phyloP scores from a whole-genome alignment of 2,113 vertebrate species.

The Ictalurus furcatus region DNA sequence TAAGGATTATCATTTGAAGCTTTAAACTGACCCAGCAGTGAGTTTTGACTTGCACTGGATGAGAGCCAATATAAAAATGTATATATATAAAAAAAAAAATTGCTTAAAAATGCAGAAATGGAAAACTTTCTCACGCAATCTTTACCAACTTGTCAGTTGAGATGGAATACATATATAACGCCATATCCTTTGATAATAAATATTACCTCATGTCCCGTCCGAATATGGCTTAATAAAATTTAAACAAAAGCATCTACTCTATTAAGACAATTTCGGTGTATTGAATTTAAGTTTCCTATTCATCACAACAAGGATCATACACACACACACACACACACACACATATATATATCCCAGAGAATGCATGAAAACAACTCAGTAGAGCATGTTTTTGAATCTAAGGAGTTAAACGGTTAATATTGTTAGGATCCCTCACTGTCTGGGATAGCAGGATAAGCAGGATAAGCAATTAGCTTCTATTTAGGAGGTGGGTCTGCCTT shows the following conservation, averaged over 20 bases:
- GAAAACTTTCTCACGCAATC: too few species aligned
- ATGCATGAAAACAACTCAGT: neutral
- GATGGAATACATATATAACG: too few species aligned
- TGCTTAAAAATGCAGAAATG: too few species aligned
- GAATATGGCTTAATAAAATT: neutral
- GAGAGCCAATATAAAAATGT: too few species aligned
- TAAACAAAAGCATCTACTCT: neutral
- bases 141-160: too few species aligned
- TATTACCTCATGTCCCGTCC: neutral
- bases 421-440: constrained; percentile 44
- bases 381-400: constrained; percentile 5
- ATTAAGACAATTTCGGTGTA: neutral
- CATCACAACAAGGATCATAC: too few species aligned
- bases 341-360: too few species aligned
- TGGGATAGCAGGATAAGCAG: constrained; percentile 32
- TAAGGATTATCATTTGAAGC: neutral
- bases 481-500: constrained; percentile 62
- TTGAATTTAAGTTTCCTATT: neutral
- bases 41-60: too few species aligned
- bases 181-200: too few species aligned
- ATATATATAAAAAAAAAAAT: too few species aligned
- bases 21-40: too few species aligned
- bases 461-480: constrained; percentile 64
- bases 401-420: constrained; percentile 45
- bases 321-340: too few species aligned